phyloP scores from a whole-genome alignment of 2,888 invertebrate genomes.

The Nemurella pictetii region DNA sequence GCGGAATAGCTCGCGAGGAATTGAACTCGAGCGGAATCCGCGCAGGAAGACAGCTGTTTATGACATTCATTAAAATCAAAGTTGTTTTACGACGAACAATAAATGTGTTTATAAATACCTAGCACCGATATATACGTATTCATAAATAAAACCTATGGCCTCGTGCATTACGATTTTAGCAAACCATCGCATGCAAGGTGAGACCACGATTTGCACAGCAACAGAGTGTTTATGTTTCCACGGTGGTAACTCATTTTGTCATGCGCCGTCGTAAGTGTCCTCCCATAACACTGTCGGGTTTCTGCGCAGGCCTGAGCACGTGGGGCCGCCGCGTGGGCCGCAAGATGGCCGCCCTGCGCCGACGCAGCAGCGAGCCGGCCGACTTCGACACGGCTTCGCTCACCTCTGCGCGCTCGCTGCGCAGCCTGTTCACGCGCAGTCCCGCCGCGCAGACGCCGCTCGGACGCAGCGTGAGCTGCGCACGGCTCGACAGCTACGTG shows the following conservation, averaged over 20 bases:
- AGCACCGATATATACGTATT: no score
- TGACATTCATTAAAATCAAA: background rate
- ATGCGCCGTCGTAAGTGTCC: no score
- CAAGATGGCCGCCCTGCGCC: constrained; percentile 73
- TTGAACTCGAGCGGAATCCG: background rate
- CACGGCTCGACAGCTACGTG: constrained; percentile 71
- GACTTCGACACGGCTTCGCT: constrained; percentile 46
- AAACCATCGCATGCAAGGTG: no score
- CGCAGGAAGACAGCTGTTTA: background rate
- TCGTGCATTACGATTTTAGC: no score
- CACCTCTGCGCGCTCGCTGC: constrained; percentile 35
- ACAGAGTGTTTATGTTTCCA: no score
- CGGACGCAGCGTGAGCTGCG: constrained; percentile 37
- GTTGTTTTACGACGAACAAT: background rate
- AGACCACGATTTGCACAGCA: no score
- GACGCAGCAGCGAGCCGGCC: constrained; percentile 59
- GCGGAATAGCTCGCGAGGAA: background rate
- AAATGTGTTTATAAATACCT: no score
- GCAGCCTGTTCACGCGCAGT: background rate
- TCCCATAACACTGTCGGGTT: no score
- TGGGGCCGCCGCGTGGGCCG: constrained; percentile 81
- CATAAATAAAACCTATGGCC: no score
- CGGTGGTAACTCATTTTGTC: no score
- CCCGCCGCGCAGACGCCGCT: constrained; percentile 19
- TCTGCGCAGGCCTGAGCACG: constrained; percentile 64